These are phyloP conservation scores for Lagocephalus sceleratus DNA, from an alignment of 2,797 vertebrate species.

Conservation along the genomic window DNA sequence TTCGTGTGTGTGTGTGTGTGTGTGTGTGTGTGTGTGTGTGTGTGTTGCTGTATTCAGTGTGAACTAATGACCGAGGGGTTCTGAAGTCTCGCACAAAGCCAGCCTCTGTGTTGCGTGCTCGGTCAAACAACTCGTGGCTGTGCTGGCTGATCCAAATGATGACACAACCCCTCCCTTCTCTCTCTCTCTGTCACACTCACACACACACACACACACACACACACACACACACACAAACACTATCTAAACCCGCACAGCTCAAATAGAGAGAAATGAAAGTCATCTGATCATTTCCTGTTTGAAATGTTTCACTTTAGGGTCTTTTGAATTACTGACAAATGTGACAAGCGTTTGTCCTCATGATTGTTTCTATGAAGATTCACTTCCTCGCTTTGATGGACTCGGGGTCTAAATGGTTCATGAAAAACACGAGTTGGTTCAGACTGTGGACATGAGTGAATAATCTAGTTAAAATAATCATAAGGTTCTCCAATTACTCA, in stretches of 20 bases:
- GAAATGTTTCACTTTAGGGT: too few species aligned
- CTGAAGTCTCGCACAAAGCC: constrained; percentile 60
- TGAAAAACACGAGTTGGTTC: too few species aligned
- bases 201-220: constrained; percentile 8
- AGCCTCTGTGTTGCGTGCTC: constrained; percentile 55
- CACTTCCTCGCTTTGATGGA: too few species aligned
- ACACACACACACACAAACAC: not conserved
- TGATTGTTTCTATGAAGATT: too few species aligned
- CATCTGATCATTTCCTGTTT: too few species aligned
- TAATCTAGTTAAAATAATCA: too few species aligned
- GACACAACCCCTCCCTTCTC: constrained; percentile 8
- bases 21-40: constrained; percentile 18
- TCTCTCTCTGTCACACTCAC: not conserved
- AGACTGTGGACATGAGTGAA: too few species aligned
- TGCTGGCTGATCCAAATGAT: constrained; percentile 44
- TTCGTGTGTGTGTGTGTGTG: constrained; percentile 20
- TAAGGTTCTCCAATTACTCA: too few species aligned
- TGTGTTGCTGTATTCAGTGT: constrained; percentile 47
- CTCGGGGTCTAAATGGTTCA: too few species aligned
- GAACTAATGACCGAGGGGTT: constrained; percentile 66
- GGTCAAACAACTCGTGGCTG: constrained; percentile 63
- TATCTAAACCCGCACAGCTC: not conserved
- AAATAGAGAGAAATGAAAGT: not conserved
- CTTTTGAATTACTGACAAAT: too few species aligned
- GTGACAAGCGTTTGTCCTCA: too few species aligned